Base-by-base conservation (phyloP, 2,797 vertebrate genomes). In the Molothrus aeneus region DNA sequence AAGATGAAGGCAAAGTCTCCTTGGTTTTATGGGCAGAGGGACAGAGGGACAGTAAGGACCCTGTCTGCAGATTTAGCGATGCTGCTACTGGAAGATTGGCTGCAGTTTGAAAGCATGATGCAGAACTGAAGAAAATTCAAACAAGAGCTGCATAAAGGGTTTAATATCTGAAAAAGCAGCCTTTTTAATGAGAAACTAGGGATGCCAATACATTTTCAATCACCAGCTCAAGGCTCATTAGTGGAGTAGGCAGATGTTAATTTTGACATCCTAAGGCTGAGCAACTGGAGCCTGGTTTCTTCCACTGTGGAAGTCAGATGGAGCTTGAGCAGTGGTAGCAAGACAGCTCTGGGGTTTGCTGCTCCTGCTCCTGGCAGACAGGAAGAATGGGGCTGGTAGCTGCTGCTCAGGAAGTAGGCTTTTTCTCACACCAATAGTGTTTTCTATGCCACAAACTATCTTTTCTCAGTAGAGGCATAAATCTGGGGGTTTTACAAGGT, bases 211-310 rank as follows among this genome's bases (percentile, higher is more conserved):
- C 54, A 45, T 86, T 88, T 92, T 80, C 92, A 80, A 51, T 88
- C 87, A 69, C 38, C 34, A 69, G 38, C 63, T 93, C 72, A 88
- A 86, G 85, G 82, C 77, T 96, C 86, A 88, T 93, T 92, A 93
- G 82, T 32, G 1, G 13, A 92, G 54, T 51, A 91, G 77, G 40
- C 70, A 93, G 80, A 75, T 10, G 24, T 86, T 86, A 78, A 91
- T 92, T 92, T 86, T 93, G 80, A 88, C 72, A 72, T 91, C 72
- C 70, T 61, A 79, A 88, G 65, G 73, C 61, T 84, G 80, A 90
- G 31, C 5, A 7, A 25, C n/a, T 34, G 22, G 56, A 57, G n/a
- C 56, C 60, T 83, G 29, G 5, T 77, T 93, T 87, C 87, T 83
- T 78, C 57, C 11, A 11, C 42, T 20, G 13, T 61, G 72, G 45